These are phyloP conservation scores for Himalopsyche tibetana DNA, from an alignment of 2,888 invertebrate genomes.

Conservation along the genomic window DNA sequence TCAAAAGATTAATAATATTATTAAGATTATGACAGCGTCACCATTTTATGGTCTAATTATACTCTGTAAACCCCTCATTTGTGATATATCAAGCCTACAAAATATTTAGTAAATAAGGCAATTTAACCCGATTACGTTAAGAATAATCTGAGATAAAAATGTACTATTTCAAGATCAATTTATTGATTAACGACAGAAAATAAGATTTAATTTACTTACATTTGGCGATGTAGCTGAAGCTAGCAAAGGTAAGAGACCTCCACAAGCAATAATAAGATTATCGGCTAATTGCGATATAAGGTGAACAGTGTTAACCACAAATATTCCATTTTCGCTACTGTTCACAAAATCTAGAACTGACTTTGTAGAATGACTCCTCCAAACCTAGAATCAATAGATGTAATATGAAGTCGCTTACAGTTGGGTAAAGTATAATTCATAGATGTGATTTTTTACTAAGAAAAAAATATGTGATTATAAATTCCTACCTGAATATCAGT, in stretches of 20 bases:
- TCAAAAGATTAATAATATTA: too few relatives aligned
- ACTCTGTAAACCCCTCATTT: too few relatives aligned
- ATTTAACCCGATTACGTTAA: too few relatives aligned
- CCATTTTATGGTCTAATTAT: too few relatives aligned
- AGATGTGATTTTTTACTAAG: too few relatives aligned
- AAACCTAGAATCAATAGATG: constrained; percentile 72
- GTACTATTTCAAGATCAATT: not conserved
- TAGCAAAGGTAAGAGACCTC: constrained; percentile 95
- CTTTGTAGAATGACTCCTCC: constrained; percentile 95
- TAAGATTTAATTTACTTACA: constrained; percentile 79
- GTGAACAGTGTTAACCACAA: constrained; percentile 99
- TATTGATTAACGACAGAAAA: not conserved
- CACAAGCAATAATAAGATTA: constrained; percentile 98
- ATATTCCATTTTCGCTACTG: constrained; percentile 98
- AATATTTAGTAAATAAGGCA: too few relatives aligned
- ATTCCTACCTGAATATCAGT: constrained; percentile 92
- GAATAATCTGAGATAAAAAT: not conserved
- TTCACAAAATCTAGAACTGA: constrained; percentile 99
- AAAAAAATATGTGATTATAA: too few relatives aligned
- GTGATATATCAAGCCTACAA: too few relatives aligned
- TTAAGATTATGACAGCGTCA: too few relatives aligned
- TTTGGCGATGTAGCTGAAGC: constrained; percentile 99
- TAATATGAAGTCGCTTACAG: not conserved
- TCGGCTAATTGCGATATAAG: constrained; percentile 99
- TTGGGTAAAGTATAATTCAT: too few relatives aligned